Conservation (phyloP, 2,888 invertebrate genomes). For the Harpagoxenus sublaevis region DNA sequence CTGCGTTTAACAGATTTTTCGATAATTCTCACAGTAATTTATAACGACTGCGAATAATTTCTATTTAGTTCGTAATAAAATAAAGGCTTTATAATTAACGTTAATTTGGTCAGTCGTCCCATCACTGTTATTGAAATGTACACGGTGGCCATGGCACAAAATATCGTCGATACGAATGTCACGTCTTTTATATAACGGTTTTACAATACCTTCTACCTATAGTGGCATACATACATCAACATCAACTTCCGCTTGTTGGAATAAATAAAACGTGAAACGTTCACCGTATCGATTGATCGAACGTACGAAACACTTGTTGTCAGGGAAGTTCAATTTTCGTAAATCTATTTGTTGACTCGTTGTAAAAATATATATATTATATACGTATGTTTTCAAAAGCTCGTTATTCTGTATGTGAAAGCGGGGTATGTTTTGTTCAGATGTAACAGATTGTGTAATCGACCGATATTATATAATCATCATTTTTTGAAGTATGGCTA, state of each 20-base stretch:
- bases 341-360: neutral
- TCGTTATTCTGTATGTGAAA: neutral
- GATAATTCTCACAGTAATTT: neutral
- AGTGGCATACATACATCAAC: slow-evolving; percentile 11
- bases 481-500: neutral
- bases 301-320: neutral
- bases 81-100: neutral
- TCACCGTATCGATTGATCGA: neutral
- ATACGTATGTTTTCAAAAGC: neutral
- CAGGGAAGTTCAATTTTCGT: neutral
- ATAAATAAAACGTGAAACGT: slow-evolving; percentile 29
- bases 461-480: slow-evolving; percentile 8
- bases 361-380: neutral
- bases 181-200: slow-evolving; percentile 73
- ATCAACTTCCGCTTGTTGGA: slow-evolving; percentile 62
- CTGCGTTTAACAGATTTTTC: neutral
- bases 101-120: neutral
- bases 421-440: neutral
- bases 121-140: neutral
- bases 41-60: neutral
- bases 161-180: slow-evolving; percentile 64
- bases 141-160: slow-evolving; percentile 45
- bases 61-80: neutral
- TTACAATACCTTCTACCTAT: slow-evolving; percentile 57
- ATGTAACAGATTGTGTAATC: neutral